Percentiles rank a stretch among this genome's conserved stretches.
phyloP scores from a whole-genome alignment of 2,113 vertebrate species.

The Dolichallabes microphthalmus region DNA sequence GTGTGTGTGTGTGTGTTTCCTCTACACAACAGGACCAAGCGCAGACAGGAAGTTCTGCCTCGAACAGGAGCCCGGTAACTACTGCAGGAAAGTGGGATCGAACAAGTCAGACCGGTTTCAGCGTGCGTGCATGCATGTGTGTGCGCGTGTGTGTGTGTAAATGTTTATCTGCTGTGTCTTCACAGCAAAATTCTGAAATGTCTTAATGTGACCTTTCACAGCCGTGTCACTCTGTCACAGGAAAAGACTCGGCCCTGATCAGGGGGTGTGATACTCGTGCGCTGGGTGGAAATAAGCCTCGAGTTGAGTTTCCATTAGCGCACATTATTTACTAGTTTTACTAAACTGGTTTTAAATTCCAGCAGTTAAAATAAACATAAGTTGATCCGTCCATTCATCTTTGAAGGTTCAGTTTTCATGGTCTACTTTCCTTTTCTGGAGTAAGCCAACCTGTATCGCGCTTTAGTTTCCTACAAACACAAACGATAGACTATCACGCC shows the following conservation, averaged over 20 bases:
- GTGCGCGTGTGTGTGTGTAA: neutral
- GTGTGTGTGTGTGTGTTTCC: neutral
- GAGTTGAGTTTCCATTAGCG: too few relatives aligned
- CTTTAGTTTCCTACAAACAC: too few relatives aligned
- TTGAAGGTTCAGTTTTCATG: too few relatives aligned
- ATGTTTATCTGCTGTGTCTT: neutral
- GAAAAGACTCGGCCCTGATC: neutral
- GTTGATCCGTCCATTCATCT: too few relatives aligned
- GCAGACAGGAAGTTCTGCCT: rapidly evolving
- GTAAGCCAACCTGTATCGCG: too few relatives aligned
- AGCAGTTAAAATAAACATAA: too few relatives aligned
- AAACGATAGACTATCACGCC: too few relatives aligned
- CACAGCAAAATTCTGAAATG: neutral
- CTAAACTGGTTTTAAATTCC: too few relatives aligned
- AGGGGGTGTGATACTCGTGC: neutral
- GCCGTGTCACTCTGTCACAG: neutral
- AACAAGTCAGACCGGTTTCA: conserved; percentile 9
- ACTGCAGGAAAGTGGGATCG: neutral
- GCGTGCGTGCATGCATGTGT: neutral
- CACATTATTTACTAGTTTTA: too few relatives aligned
- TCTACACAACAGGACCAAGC: neutral
- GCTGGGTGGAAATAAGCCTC: too few relatives aligned
- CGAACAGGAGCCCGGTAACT: neutral
- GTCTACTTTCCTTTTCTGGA: too few relatives aligned
- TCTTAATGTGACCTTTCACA: neutral